These are phyloP conservation scores for Oedothorax gibbosus DNA, from an alignment of 1,140 invertebrate species.

Conservation along the genomic window DNA sequence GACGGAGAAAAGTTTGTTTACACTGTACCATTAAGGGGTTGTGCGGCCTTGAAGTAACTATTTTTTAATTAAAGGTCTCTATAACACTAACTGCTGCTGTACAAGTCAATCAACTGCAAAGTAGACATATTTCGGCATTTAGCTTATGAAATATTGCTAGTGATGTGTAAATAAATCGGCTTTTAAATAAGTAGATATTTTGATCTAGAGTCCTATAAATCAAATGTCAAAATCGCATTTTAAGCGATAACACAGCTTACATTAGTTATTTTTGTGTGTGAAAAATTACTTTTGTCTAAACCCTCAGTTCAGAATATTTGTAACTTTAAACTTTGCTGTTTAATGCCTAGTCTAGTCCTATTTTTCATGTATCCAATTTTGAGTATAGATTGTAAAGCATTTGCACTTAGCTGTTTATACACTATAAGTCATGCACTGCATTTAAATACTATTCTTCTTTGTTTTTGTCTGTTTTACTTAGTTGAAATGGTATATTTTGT, in stretches of 20 bases:
- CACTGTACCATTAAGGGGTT: background rate
- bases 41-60: background rate
- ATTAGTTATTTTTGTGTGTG: too few relatives aligned
- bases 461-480: constrained; percentile 23
- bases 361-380: constrained; percentile 28
- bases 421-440: constrained; percentile 24
- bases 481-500: constrained; percentile 17
- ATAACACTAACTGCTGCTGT: constrained; percentile 7
- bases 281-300: background rate
- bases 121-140: background rate
- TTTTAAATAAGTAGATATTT: constrained; percentile 36
- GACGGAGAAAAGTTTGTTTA: background rate
- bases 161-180: constrained; percentile 40
- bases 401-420: constrained; percentile 46
- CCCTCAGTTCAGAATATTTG: constrained; percentile 27
- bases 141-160: constrained; percentile 22
- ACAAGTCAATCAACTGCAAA: constrained; percentile 35
- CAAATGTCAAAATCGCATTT: constrained; percentile 3
- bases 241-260: background rate
- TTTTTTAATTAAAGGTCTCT: background rate
- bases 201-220: background rate
- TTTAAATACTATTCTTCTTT: constrained; percentile 19
- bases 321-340: constrained; percentile 6
- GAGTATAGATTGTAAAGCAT: background rate
- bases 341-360: constrained; percentile 42